Evolutionary conservation across 2,113 vertebrate species (phyloP), one percentile per base, ranked within the genome.

Genomic region (Ceratotherium simum): DNA sequence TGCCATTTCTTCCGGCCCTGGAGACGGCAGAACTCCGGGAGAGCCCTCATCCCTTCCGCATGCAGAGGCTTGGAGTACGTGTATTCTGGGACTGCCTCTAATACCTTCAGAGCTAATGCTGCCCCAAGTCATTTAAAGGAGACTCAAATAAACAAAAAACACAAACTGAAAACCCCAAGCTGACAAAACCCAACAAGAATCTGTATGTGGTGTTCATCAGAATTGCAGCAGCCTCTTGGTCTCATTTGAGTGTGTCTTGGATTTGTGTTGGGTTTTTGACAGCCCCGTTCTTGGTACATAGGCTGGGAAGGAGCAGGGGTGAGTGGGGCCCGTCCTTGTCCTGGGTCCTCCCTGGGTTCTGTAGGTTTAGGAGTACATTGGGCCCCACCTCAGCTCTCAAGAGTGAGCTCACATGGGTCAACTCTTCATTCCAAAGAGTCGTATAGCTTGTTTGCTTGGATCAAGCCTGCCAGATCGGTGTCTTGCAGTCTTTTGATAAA

Each of bases 371-470:
- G 90, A 78, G 25, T 82, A 42, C 12, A 0, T 14, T 23, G 58
- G 69, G 10, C 36, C 48, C 14, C 75, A 58, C n/a, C 25, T 70
- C 14, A 48, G 12, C 36, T 86, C 90, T 83, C 73, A 20, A 1
- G 42, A 87, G 58, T 33, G 75, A 80, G n/a, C 27, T 39, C 3
- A 17, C 36, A 25, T 78, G 39, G 7, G 9, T 87, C n/a, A 83
- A 9, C 29, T 72, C 42, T 88, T 64, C n/a, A 67, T 96, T 86
- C 51, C 90, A 89, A 79, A 90, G 76, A 96, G 23, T 72, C 73
- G 46, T 73, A 39, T 56, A 29, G 25, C 58, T 96, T 46, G 31
- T 94, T 96, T 90, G 64, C 86, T 69, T 78, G 58, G 46, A 20
- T 92, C 65, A 78, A 20, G 39, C 65, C 84, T 95, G 33, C 80